Base-by-base conservation (phyloP, 2,888 invertebrate species). In the Microctonus brassicae region DNA sequence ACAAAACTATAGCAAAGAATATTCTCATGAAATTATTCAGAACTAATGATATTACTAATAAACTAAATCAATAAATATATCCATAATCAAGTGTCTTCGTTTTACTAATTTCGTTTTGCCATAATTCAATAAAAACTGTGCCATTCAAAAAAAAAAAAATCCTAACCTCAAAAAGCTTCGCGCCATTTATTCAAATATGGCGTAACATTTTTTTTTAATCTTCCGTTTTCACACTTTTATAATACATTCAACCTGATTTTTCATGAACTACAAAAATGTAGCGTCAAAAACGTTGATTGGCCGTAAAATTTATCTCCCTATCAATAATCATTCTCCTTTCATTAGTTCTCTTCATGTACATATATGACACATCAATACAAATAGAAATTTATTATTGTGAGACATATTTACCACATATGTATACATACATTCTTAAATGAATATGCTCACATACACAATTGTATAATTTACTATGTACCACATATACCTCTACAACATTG, bases 401-500 rank as follows among this genome's bases (percentile, higher is more conserved):
- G 7, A 33, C 36, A 13, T 3, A n/a, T 17, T 17, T 5, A 6
- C 5, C 29, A 57, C 5, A 33, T 4, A 17, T 58, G 6, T 34
- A 10, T 17, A 29, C 10, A 10, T 20, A 58, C n/a, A 17, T 58
- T 29, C 17, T 29, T 10, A 3, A 9, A 10, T 10, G 10, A 17
- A 58, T 29, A 17, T 17, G 0, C 29, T 29, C 58, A 58, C 33
- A 58, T 29, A 33, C 26, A 2, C 17, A 57, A 24, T 13, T 11
- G 26, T 57, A n/a, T 26, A 29, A 47, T 47, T 26, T 13, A 26
- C 26, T 26, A 29, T 26, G 24, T 22, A 42, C 39, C 13, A 29
- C 20, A n/a, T 34, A 10, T 65, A n/a, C 34, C n/a, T n/a, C n/a
- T n/a, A n/a, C n/a, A n/a, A n/a, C 34, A 57, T 58, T 66, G 24